A percentile compares a stretch with the other conserved stretches of the same genome.
Evolutionary conservation across 2,888 invertebrate species (phyloP).

Genomic region (Clunio marinus): DNA sequence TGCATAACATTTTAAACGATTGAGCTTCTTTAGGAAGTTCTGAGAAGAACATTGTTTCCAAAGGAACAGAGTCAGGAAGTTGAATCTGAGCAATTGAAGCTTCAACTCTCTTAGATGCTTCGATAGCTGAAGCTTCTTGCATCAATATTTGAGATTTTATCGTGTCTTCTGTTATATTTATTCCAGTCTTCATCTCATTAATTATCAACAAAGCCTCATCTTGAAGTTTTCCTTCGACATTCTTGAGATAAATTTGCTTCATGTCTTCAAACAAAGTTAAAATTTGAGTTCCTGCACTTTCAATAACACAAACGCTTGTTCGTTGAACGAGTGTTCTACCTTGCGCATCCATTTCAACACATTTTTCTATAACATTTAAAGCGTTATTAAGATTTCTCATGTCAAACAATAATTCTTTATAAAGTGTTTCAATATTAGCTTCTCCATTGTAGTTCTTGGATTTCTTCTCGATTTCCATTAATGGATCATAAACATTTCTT

Average conservation of each 20-base stretch:
- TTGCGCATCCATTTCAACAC: conserved; percentile 63
- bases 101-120: conserved; percentile 49
- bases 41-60: conserved; percentile 45
- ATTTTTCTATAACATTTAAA: conserved; percentile 63
- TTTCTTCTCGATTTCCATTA: conserved; percentile 62
- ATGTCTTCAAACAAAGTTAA: conserved; percentile 56
- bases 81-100: conserved; percentile 50
- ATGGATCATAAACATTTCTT: conserved; percentile 58
- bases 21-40: conserved; percentile 49
- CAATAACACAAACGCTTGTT: conserved; percentile 63
- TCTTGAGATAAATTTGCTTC: conserved; percentile 51
- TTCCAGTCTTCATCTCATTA: conserved; percentile 54
- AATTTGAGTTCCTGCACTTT: conserved; percentile 57
- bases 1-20: conserved; percentile 47
- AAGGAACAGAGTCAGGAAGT: conserved; percentile 45
- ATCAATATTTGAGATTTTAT: conserved; percentile 56
- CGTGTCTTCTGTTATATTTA: conserved; percentile 55
- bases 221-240: conserved; percentile 52
- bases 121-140: conserved; percentile 53
- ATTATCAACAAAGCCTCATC: conserved; percentile 53
- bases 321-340: conserved; percentile 64
- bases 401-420: conserved; percentile 57
- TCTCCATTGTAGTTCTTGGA: conserved; percentile 54
- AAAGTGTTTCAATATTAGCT: conserved; percentile 55
- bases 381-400: conserved; percentile 62